A percentile compares a stretch with the other conserved stretches of the same genome.
Evolutionary conservation across 2,113 vertebrate genomes (phyloP).

Genomic region (Tenebrosternarchus preto): DNA sequence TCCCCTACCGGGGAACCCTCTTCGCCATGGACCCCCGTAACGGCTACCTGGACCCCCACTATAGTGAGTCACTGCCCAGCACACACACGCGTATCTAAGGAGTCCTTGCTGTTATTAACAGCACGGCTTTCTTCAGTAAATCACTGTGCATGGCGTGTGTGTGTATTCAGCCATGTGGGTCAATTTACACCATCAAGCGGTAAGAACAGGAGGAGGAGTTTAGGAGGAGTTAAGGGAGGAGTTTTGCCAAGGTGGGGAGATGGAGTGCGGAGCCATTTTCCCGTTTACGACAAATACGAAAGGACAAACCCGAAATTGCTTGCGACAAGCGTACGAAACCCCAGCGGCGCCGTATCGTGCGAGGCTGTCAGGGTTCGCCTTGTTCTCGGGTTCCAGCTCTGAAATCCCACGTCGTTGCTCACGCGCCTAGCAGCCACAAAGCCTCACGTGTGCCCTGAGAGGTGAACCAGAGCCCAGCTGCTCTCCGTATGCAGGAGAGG

Average conservation of each 20-base stretch:
- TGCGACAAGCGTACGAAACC: no score
- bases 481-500: conserved; percentile 27
- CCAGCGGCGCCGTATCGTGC: no score
- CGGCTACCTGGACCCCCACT: conserved; percentile 92
- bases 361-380: no score
- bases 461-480: background rate
- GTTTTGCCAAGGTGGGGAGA: no score
- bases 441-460: background rate
- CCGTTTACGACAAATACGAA: no score
- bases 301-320: no score
- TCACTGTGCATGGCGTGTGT: background rate
- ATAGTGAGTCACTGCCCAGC: conserved; percentile 81
- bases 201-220: no score
- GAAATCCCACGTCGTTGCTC: no score
- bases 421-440: background rate
- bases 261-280: no score
- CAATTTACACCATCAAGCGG: background rate
- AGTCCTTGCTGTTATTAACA: background rate
- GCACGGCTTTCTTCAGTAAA: background rate
- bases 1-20: conserved; percentile 89
- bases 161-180: no score
- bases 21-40: conserved; percentile 96
- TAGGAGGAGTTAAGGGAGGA: no score
- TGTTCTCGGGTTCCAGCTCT: no score
- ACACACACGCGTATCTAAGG: background rate